phyloP scores from a whole-genome alignment of 2,797 vertebrate genomes.

The Protonibea diacanthus region DNA sequence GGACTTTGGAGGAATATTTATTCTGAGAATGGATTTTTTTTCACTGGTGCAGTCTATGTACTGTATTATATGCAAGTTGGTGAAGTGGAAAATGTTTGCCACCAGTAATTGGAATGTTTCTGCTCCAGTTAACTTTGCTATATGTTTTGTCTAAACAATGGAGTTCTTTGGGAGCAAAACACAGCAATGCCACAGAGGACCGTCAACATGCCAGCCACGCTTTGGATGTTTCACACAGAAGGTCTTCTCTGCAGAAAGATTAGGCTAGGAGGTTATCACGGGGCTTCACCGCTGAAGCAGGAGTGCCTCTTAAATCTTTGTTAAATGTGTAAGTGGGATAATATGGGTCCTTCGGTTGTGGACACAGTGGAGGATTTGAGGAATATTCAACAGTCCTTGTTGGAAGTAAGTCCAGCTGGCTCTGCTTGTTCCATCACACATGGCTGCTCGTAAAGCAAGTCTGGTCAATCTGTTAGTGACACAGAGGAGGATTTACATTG shows the following conservation, averaged over 20 bases:
- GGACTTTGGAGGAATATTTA: conserved; percentile 27
- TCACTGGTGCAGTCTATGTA: conserved; percentile 23
- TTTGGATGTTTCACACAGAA: conserved; percentile 70
- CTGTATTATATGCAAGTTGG: conserved; percentile 36
- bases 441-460: conserved; percentile 37
- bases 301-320: conserved; percentile 23
- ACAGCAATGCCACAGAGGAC: conserved; percentile 53
- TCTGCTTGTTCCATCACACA: conserved; percentile 45
- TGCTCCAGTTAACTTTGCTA: conserved; percentile 85
- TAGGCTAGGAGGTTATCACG: conserved; percentile 30
- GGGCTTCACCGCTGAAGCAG: conserved; percentile 44
- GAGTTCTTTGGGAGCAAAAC: conserved; percentile 68
- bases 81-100: conserved; percentile 60
- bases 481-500: conserved; percentile 6
- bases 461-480: conserved; percentile 41
- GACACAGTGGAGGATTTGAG: conserved; percentile 83
- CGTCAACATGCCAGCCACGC: conserved; percentile 66
- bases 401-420: conserved; percentile 82
- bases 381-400: conserved; percentile 81
- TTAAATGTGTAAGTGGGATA: conserved; percentile 54
- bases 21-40: conserved; percentile 17
- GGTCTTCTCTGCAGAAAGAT: conserved; percentile 44
- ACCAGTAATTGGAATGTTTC: conserved; percentile 81
- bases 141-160: conserved; percentile 79
- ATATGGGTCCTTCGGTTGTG: conserved; percentile 76